Evolutionary conservation across 2,888 invertebrate species (phyloP).

Genomic region (Belgica antarctica): DNA sequence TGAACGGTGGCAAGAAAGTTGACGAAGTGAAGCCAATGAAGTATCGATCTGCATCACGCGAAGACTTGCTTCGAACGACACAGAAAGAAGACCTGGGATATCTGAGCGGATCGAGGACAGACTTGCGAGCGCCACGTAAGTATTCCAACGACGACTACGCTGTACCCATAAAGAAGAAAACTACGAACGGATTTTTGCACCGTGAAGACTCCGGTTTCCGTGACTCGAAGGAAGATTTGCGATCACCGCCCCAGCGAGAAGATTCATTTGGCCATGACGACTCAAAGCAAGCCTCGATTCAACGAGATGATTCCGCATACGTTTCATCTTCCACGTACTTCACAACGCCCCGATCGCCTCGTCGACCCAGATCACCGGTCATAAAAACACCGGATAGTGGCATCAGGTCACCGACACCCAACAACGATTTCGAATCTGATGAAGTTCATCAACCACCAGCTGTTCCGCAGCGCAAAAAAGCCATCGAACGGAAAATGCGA

Average conservation of each 20-base stretch:
- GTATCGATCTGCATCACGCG: constrained; percentile 46
- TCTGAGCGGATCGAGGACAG: constrained; percentile 50
- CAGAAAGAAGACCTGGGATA: constrained; percentile 50
- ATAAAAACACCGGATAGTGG: constrained; percentile 47
- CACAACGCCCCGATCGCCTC: constrained; percentile 59
- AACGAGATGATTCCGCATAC: constrained; percentile 61
- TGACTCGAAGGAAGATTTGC: constrained; percentile 48
- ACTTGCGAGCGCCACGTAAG: constrained; percentile 48
- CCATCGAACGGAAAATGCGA: constrained; percentile 59
- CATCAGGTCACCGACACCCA: constrained; percentile 46
- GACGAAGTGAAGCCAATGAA: constrained; percentile 16
- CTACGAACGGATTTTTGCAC: constrained; percentile 47
- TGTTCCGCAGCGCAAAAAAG: constrained; percentile 67
- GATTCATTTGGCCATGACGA: constrained; percentile 57
- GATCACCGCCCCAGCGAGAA: constrained; percentile 48
- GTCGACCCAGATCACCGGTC: constrained; percentile 50
- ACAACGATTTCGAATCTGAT: constrained; percentile 44
- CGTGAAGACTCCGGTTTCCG: constrained; percentile 49
- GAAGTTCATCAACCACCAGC: constrained; percentile 54
- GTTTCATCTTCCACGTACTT: constrained; percentile 61
- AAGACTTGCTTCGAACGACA: constrained; percentile 47
- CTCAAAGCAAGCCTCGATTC: constrained; percentile 58
- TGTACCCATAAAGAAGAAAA: constrained; percentile 27
- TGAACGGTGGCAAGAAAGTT: not conserved
- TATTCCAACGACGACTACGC: constrained; percentile 47